Evolutionary conservation across 1,140 invertebrate species (phyloP), one percentile per base, ranked within the genome.

Genomic region (Penaeus japonicus): DNA sequence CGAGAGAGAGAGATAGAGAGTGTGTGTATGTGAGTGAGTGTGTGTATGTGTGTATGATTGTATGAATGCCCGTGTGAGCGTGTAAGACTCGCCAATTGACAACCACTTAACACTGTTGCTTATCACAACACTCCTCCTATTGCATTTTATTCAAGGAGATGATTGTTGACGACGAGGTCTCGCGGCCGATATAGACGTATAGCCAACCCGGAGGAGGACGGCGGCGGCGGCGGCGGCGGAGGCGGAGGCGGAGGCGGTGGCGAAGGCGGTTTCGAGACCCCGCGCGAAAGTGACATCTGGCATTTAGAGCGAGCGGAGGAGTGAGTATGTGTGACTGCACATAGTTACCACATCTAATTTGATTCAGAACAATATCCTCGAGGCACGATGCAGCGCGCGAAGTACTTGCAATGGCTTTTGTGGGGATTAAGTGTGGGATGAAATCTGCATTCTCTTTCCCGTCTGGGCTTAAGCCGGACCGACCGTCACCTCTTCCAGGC

Each of bases 321-420:
- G 35, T 57, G 77, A 83, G 79, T 83, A 83, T 82, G 79, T 88
- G 86, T 88, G 87, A 88, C 87, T 84, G 87, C 81, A 83, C 87
- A 88, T 88, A 83, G 80, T 88, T 78, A 88, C 87, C 81, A 75
- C 65, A 75, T 77, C 87, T 88, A 88, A 88, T 88, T 70, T 82
- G 70, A 88, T 88, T 88, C 87, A 47, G 80, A 88, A 88, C 80
- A 88, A 78, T 88, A 83, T 78, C 87, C 87, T 57, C 24, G 32
- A 77, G 80, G 57, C 39, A 83, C 39, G 17, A 24, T 59, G 81
- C 54, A 80, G 65, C 80, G 53, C n/a, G 65, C 79, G 22, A 78
- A 88, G 62, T 83, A 77, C 87, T 84, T 88, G 87, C 87, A 77
- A 35, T 53, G 87, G 32, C 77, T 88, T 84, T 83, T 7, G 87